Base-by-base conservation (phyloP, 2,888 invertebrate species). In the Prosapia bicincta region DNA sequence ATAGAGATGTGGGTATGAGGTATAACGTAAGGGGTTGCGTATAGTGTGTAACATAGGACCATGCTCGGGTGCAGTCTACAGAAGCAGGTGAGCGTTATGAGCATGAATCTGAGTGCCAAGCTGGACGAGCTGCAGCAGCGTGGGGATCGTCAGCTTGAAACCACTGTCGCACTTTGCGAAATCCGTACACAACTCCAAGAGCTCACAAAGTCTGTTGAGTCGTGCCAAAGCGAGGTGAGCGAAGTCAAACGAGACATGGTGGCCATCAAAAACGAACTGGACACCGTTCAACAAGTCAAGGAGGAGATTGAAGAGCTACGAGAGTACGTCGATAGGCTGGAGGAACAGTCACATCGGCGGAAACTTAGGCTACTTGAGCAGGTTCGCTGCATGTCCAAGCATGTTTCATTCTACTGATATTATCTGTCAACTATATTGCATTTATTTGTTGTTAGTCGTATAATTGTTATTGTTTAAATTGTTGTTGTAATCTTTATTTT, bases 1-100 rank as follows among this genome's bases (percentile, higher is more conserved):
- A 23, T 69, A 30, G 26, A 67, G 69, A 30, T 26, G 26, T 69
- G 30, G 69, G 69, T 30, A 7, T 69, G 30, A 23, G 30, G n/a
- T 69, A 54, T 54, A 54, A 32, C 32, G 67, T 66, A 67, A 72
- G 28, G 69, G 28, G 23, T 38, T 30, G 71, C 25, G 24, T 54
- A 54, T 76, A 72, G 69, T 69, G 70, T 66, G 65, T 38, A 65
- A 72, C 54, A 66, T 72, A 76, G 73, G 76, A 69, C 69, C 30
- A 73, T 73, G 76, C 73, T 73, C 73, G 74, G 76, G 66, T 66
- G 82, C 88, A 96, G 96, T 92, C 94, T 96, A 90, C 96, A 96
- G 91, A 94, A 95, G 90, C 96, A 96, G 93, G 95, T 96, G 91
- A 93, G 94, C 91, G 95, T 96, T 89, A 96, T 96, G 96, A 96